Percentiles rank a stretch among this genome's conserved stretches.
Conservation (phyloP, 2,113 vertebrate species). For the Narcine bancroftii region DNA sequence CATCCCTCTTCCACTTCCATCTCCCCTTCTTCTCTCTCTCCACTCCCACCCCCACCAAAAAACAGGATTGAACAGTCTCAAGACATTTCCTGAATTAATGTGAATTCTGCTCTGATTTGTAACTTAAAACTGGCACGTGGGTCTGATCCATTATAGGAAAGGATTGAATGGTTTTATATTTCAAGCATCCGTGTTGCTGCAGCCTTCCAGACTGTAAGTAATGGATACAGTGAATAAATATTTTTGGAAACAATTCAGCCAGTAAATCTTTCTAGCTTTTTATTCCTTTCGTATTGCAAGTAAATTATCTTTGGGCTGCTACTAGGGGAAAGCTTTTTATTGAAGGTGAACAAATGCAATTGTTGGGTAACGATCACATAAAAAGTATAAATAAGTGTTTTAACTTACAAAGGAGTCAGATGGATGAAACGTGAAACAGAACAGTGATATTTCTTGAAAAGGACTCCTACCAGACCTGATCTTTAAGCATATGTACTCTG, state of each 20-base stretch:
- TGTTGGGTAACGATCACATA: not conserved
- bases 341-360: not conserved
- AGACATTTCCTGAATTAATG: not conserved
- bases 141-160: slow-evolving; percentile 3
- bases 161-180: not conserved
- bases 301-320: not conserved
- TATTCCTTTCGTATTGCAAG: not conserved
- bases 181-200: not conserved
- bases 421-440: not conserved
- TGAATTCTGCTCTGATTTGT: not conserved
- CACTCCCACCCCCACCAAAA: not conserved
- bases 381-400: not conserved
- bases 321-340: not conserved
- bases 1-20: too few relatives aligned
- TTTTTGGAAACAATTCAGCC: slow-evolving; percentile 31
- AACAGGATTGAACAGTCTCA: not conserved
- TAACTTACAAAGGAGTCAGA: not conserved
- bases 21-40: too few relatives aligned
- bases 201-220: slow-evolving; percentile 10
- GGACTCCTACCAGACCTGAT: not conserved
- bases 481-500: not conserved
- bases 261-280: slow-evolving; percentile 2
- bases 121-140: slow-evolving; percentile 20
- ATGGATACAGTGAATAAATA: slow-evolving; percentile 31
- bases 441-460: not conserved